Conservation (phyloP, 2,797 vertebrate species). For the Novumbra hubbsi region DNA sequence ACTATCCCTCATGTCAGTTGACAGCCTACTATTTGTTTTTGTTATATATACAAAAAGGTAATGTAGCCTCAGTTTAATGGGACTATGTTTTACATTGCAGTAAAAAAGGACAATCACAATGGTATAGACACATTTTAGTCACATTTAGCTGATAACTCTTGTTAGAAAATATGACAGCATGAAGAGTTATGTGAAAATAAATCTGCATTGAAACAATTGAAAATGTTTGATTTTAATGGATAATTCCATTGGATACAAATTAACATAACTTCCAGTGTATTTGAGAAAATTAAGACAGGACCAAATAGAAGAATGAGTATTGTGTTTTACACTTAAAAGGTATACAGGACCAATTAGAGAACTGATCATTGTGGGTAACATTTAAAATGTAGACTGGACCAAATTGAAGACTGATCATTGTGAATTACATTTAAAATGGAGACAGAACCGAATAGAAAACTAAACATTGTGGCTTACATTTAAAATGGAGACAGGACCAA, state of each 20-base stretch:
- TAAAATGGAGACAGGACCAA: not conserved
- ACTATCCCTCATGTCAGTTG: not conserved
- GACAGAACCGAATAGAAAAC: not conserved
- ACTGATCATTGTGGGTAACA: no score
- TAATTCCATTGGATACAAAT: not conserved
- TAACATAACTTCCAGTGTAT: not conserved
- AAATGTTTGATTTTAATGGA: not conserved
- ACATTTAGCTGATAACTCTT: not conserved
- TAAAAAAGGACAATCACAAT: not conserved
- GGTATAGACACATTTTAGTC: not conserved
- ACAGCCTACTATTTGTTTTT: not conserved
- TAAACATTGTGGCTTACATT: not conserved
- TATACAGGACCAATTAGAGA: no score
- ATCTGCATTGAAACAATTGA: not conserved
- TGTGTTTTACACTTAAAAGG: no score
- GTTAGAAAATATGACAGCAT: not conserved
- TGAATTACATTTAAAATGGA: no score
- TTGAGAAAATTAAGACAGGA: not conserved
- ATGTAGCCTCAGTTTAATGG: not conserved
- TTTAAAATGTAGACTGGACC: no score
- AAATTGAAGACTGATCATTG: no score
- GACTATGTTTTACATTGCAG: not conserved
- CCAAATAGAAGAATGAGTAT: no score
- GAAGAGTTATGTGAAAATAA: not conserved
- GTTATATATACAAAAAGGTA: not conserved